Base-by-base conservation (phyloP, 2,888 invertebrate genomes). In the Bombylius discolor region DNA sequence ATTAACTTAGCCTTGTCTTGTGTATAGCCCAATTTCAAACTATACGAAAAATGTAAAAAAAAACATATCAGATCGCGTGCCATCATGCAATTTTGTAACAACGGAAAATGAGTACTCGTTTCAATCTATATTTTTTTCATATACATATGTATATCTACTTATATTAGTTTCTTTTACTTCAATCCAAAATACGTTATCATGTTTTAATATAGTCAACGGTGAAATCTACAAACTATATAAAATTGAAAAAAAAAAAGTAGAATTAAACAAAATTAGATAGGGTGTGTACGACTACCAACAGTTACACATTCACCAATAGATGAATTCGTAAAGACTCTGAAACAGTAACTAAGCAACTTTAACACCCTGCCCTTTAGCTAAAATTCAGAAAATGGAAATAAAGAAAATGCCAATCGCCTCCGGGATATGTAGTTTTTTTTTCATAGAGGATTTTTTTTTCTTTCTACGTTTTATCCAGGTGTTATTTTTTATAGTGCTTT, bases 1-100 rank as follows among this genome's bases (percentile, higher is more conserved):
- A 23, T 23, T 23, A 23, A 23, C 23, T 23, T 23, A 23, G 23
- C 23, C 23, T 42, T 42, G 39, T 42, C 39, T 11, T 47, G 39
- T 23, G 51, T 49, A 47, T 42, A 52, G 51, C 50, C 57, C 57
- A 57, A 57, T 55, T 55, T 44, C 32, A n/a, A 55, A 42, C 11
- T 11, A 42, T 11, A 11, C 39, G 23, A 23, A 23, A 23, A 23
- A 23, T 23, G 23, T 23, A 23, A 23, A 42, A 36, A 36, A 42
- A 11, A 42, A 8, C 39, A 42, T 11, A 47, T 51, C 23, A 31
- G 49, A 51, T 67, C 69, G 72, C 72, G 71, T 72, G 72, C 64
- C 62, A 69, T 68, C 71, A 72, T 71, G 72, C 71, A 71, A 72
- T 71, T 70, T 68, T 65, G 65, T 62, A 55, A 51, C 50, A 50